Conservation (phyloP, 2,888 invertebrate species). For the Ophioninae sp. region DNA sequence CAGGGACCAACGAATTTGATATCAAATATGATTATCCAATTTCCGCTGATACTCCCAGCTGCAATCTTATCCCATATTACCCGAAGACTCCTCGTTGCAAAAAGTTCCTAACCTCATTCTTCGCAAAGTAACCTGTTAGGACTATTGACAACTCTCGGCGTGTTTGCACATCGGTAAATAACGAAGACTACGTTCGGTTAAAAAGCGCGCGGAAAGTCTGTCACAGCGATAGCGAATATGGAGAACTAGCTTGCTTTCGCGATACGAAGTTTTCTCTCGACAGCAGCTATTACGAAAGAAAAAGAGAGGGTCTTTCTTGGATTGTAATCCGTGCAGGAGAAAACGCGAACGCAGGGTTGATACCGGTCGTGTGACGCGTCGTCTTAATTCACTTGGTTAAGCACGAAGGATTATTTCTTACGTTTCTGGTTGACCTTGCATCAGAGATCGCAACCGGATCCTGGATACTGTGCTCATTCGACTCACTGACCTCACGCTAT, state of each 20-base stretch:
- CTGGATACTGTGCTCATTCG: slow-evolving; percentile 41
- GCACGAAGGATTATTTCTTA: slow-evolving; percentile 23
- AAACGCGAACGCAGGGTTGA: not conserved
- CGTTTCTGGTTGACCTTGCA: slow-evolving; percentile 49
- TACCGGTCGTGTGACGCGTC: not conserved
- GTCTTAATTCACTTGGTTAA: slow-evolving; percentile 22
- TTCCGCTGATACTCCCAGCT: too few species aligned
- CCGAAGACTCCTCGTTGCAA: not conserved
- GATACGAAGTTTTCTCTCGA: not conserved
- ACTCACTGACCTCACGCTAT: slow-evolving; percentile 53
- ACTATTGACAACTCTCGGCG: not conserved
- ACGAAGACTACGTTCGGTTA: not conserved
- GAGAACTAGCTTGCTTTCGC: not conserved
- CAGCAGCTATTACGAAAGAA: not conserved
- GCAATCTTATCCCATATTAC: not conserved
- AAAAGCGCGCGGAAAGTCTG: not conserved
- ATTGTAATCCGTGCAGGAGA: not conserved
- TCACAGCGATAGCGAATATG: not conserved
- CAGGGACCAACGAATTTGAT: too few species aligned
- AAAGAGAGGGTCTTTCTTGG: not conserved
- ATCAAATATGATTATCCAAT: too few species aligned
- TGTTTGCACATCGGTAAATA: not conserved
- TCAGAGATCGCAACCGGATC: slow-evolving; percentile 58
- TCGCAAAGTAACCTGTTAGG: not conserved
- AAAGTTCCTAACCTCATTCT: not conserved